phyloP scores from a whole-genome alignment of 2,113 vertebrate genomes.

The Uria lomvia region DNA sequence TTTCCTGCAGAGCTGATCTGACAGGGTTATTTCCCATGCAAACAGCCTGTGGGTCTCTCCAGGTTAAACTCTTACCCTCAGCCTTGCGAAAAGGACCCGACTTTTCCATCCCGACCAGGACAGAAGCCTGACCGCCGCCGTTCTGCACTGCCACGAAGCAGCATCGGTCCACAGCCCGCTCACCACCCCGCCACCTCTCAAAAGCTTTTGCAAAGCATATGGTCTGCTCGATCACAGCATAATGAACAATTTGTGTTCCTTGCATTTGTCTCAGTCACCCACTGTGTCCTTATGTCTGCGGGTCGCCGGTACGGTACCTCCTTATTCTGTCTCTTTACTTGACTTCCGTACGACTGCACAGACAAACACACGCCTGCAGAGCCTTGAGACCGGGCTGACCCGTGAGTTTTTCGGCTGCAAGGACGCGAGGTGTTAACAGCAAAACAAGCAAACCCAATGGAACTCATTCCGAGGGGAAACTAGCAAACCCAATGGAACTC shows the following conservation, averaged over 20 bases:
- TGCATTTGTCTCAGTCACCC: neutral
- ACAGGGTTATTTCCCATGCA: neutral
- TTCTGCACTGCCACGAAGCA: accelerated
- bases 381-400: neutral
- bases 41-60: neutral
- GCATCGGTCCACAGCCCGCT: neutral
- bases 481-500: neutral
- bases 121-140: accelerated
- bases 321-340: neutral
- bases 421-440: neutral
- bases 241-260: neutral
- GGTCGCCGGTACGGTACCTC: neutral
- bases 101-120: accelerated
- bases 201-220: neutral
- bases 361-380: neutral
- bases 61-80: neutral
- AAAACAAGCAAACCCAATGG: neutral
- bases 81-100: too few relatives aligned
- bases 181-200: neutral
- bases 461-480: neutral
- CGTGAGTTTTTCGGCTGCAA: neutral
- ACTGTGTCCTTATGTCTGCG: accelerated
- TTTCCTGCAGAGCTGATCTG: neutral
- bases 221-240: accelerated
- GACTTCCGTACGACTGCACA: accelerated